Base-by-base conservation (phyloP, 2,888 invertebrate species). In the Palloptera scutellata region DNA sequence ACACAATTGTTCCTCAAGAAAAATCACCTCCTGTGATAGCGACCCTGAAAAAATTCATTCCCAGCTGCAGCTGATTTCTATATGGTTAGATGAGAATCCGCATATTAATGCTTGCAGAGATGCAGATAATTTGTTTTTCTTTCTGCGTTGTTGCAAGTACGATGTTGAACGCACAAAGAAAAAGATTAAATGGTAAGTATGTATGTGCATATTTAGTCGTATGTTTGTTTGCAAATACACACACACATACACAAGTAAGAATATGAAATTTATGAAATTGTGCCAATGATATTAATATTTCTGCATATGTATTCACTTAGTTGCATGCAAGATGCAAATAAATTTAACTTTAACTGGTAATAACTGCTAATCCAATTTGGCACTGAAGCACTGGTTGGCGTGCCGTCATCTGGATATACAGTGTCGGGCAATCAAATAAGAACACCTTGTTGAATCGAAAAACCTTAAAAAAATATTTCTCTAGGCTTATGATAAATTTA, bases 81-180 rank as follows among this genome's bases (percentile, higher is more conserved):
- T 76, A 66, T 87, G 87, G 87, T 73, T 87, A 8, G 72, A 77
- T 8, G 83, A 85, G 60, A 86, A 86, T 74, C 83, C 84, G 4
- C 74, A 81, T 52, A 76, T 87, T 17, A 84, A 85, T 68, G 85
- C 84, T 1, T 80, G 84, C 60, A 78, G 80, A 75, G 88, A 89
- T 71, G 85, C 86, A 43, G 83, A 76, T n/a, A 82, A 76, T 69
- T 72, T 86, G 69, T 86, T 86, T 57, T 85, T 90, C 63, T 91
- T 91, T 78, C 76, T 91, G 60, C 85, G 89, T 55, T 87, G 87
- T 41, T 88, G 89, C 75, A 91, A 91, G 80, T 90, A 87, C 76
- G 85, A 90, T 75, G 67, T 87, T 5, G 88, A 88, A 2, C 86
- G 86, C 72, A 86, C 89, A 1, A 88, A 90, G 76, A 79, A 75